Evolutionary conservation across 1,140 invertebrate genomes (phyloP), one percentile per base, ranked within the genome.

Genomic region (Neotoxoptera formosana): DNA sequence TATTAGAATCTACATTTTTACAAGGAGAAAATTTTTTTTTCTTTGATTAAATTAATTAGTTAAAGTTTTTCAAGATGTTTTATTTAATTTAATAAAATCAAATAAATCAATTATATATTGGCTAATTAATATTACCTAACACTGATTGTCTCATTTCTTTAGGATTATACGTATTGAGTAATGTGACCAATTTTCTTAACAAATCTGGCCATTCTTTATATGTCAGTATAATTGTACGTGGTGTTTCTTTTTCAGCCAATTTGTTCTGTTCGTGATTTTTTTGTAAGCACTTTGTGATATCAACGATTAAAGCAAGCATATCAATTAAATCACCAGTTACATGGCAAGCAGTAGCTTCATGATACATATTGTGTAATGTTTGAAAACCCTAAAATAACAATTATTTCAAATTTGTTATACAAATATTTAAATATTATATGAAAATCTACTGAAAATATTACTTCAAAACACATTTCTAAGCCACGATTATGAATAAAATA

Each of bases 341-440:
- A 95, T 98, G 98, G 94, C 98, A 98, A 1, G 98, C 98, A 9
- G 98, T 98, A 30, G 98, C 98, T 95, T 99, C 98, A 94, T 99
- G 98, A 95, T 98, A 98, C 97, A 99, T 98, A 94, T 98, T 97
- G 96, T 99, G 98, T 93, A 99, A 95, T 94, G 98, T 98, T 95
- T 98, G 97, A 94, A 99, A 97, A 34, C 98, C 98, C 96, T 97
- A 94, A 25, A 95, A 95, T 94, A 89, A 9, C 94, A 47, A n/a
- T 93, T 91, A 94, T 83, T 93, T 34, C 47, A 86, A 48, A 92
- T 86, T 23, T 67, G 7, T 76, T 17, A n/a, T 76, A 30, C 30
- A 93, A 45, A 0, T 17, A 60, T 20, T 90, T 90, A n/a, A n/a
- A n/a, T 20, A 67, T 47, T 84, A 94, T 83, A 67, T 83, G 88